A percentile compares a stretch with the other conserved stretches of the same genome.
Evolutionary conservation across 2,113 vertebrate genomes (phyloP).

Genomic region (Gila orcuttii): DNA sequence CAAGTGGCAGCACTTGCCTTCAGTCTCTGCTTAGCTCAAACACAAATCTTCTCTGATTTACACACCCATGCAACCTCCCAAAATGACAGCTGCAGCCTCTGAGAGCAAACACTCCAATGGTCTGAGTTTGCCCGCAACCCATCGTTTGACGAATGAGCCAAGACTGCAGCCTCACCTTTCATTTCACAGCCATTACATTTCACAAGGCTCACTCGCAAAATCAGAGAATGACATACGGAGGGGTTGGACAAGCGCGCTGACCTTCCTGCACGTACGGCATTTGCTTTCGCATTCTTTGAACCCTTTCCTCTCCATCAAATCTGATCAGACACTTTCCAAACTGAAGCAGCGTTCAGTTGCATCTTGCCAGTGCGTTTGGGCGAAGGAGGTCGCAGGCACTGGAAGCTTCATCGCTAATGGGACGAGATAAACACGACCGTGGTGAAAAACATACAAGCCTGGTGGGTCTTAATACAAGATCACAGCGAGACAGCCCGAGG

Average conservation of each 20-base stretch:
- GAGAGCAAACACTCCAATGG: not conserved
- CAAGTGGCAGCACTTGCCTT: not conserved
- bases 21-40: conserved; percentile 24
- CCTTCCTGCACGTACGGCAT: not conserved
- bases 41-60: conserved; percentile 42
- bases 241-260: conserved; percentile 12
- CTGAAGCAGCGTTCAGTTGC: not conserved
- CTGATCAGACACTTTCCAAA: not conserved
- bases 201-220: not conserved
- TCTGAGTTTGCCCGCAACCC: conserved; percentile 5
- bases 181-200: conserved; percentile 42
- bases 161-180: conserved; percentile 40
- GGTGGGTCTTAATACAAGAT: conserved; percentile 50
- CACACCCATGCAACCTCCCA: conserved; percentile 1
- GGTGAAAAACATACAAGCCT: conserved; percentile 39
- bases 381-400: conserved; percentile 5
- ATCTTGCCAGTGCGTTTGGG: not conserved
- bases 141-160: conserved; percentile 34
- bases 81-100: conserved; percentile 29
- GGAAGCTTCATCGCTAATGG: conserved; percentile 37
- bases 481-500: conserved; percentile 35
- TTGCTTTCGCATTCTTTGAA: conserved; percentile 16
- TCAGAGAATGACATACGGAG: conserved; percentile 37
- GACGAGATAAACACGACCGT: conserved; percentile 18
- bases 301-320: conserved; percentile 38